These are phyloP conservation scores for Pammene aurita DNA, from an alignment of 2,888 invertebrate species.

Conservation along the genomic window DNA sequence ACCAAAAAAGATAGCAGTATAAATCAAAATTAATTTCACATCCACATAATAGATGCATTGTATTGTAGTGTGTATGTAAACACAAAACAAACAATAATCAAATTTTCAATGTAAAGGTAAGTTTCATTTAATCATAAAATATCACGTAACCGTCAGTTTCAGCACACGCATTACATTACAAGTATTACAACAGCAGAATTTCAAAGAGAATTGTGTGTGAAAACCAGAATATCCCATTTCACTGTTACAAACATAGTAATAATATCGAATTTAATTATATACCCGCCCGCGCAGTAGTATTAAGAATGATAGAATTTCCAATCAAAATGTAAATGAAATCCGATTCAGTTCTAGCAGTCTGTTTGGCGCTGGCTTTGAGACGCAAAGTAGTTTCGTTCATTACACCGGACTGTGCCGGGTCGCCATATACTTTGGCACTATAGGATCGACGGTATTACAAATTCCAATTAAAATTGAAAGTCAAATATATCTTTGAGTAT, in stretches of 20 bases:
- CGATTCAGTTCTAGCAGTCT: conserved; percentile 56
- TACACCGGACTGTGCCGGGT: conserved; percentile 16
- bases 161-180: background rate
- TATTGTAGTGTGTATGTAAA: too few species aligned
- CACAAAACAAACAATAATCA: too few species aligned
- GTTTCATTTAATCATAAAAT: background rate
- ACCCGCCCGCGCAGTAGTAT: conserved; percentile 28
- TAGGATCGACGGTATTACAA: background rate
- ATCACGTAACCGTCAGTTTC: background rate
- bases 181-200: too few species aligned
- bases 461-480: too few species aligned
- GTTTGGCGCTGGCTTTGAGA: conserved; percentile 33
- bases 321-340: conserved; percentile 74
- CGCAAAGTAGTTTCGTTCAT: conserved; percentile 39
- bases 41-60: too few species aligned
- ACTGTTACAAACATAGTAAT: conserved; percentile 7
- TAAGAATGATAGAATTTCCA: conserved; percentile 63
- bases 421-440: conserved; percentile 2
- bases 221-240: background rate
- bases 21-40: too few species aligned
- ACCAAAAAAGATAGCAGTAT: too few species aligned
- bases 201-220: background rate
- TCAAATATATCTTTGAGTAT: too few species aligned
- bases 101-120: background rate
- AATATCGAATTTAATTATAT: conserved; percentile 34